Evolutionary conservation across 2,113 vertebrate genomes (phyloP), one percentile per base, ranked within the genome.

Genomic region (Microcebus lehilahytsara): DNA sequence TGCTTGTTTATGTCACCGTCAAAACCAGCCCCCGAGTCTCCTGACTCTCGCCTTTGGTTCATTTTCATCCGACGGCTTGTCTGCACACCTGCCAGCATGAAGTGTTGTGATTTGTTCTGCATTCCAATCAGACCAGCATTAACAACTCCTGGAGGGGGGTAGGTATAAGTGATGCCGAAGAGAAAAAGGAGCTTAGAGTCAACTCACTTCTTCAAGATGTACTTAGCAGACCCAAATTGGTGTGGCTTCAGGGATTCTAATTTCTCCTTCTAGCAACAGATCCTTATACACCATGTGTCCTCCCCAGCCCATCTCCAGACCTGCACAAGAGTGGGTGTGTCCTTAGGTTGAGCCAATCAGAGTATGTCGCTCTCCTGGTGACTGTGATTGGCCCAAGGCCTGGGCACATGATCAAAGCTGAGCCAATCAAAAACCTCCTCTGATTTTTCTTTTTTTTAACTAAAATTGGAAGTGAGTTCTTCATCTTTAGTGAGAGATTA

Each of bases 351-450:
- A 14, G 34, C 30, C 74, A 89, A 30, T 93, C 37, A 51, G 9
- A 79, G 14, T 40, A 89, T 58, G 27, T 13, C 51, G 58, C 34
- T 93, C 30, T 16, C 9, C 64, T 78, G 2, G 2, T 42, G 5
- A 51, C 5, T 79, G 13, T 53, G 60, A 89, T 64, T 94, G 71
- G 6, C 23, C 23, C 23, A 85, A 81, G 30, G 6, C 2, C 2
- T 69, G 3, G 46, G 27, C 13, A 83, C 13, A 2, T 7, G 37
- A 49, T 27, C 3, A 34, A 89, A 49, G 25, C 8, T 67, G 40
- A 89, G 12, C 49, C 78, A 9, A 64, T 96, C 30, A 86, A 79
- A 91, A 97, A 34, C 9, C 3, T n/a, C n/a, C n/a, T 32, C 23
- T 85, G 64, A 19, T 56, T 64, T 40, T 86, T 60, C 42, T 85